Percentiles rank a stretch among this genome's conserved stretches.
These are phyloP conservation scores for Alces alces DNA, from an alignment of 2,113 vertebrate species.

Conservation along the genomic window DNA sequence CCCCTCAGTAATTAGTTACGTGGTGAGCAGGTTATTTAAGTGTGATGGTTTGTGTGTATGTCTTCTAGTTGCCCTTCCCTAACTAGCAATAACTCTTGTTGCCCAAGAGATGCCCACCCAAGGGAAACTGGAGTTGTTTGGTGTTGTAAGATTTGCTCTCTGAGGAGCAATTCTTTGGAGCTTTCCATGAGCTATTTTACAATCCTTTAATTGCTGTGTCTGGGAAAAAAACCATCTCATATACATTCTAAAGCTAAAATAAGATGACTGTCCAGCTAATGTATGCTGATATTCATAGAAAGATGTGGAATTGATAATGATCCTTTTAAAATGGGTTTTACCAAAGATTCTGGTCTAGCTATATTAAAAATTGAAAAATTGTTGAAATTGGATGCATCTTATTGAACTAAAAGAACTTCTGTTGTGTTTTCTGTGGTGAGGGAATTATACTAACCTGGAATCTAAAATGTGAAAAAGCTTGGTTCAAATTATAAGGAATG, in stretches of 20 bases:
- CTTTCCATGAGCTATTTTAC: conserved; percentile 82
- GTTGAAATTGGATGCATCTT: conserved; percentile 72
- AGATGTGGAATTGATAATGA: conserved; percentile 75
- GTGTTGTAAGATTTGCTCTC: conserved; percentile 79
- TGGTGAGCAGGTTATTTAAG: conserved; percentile 55
- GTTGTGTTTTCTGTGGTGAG: background rate
- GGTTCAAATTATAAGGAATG: background rate
- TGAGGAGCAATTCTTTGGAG: conserved; percentile 79
- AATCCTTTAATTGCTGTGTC: conserved; percentile 86
- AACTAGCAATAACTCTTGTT: conserved; percentile 76
- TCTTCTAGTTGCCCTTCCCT: conserved; percentile 63
- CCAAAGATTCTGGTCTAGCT: conserved; percentile 70
- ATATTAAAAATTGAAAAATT: conserved; percentile 60
- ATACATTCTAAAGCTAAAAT: conserved; percentile 79
- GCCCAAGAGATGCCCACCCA: conserved; percentile 58
- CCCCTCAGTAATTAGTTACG: background rate
- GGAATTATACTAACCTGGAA: background rate
- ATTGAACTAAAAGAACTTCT: conserved; percentile 48
- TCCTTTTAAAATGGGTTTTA: conserved; percentile 66
- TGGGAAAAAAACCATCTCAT: conserved; percentile 77
- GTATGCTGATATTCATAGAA: conserved; percentile 73
- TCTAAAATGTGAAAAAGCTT: conserved; percentile 20
- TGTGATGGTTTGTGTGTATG: conserved; percentile 59
- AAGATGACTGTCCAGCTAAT: conserved; percentile 78
- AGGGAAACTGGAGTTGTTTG: conserved; percentile 82